These are phyloP conservation scores for Drosophila pseudoananassae DNA, from an alignment of 1,140 invertebrate species.

Conservation along the genomic window DNA sequence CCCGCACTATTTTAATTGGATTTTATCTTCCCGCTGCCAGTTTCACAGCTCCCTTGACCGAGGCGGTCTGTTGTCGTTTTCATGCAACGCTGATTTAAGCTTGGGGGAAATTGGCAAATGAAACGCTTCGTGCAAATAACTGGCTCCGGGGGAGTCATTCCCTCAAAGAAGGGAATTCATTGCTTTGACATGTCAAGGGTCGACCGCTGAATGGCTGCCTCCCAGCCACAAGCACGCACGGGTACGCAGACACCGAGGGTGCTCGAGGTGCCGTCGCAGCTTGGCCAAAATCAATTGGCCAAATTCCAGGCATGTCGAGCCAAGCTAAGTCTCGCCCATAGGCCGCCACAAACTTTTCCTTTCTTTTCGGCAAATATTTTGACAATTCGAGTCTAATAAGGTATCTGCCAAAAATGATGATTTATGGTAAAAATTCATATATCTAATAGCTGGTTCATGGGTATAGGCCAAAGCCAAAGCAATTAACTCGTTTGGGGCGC, in stretches of 20 bases:
- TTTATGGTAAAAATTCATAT: background rate
- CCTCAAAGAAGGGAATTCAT: constrained; percentile 17
- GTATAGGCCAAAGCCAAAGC: constrained; percentile 6
- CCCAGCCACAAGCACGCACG: constrained; percentile 70
- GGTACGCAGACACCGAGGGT: constrained; percentile 19
- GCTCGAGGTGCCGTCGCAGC: background rate
- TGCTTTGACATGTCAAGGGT: constrained; percentile 64
- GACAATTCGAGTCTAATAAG: constrained; percentile 51
- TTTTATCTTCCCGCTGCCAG: constrained; percentile 70
- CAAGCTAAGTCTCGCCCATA: background rate
- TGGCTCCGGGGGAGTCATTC: constrained; percentile 16
- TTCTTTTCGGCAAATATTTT: constrained; percentile 28
- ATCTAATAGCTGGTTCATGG: background rate
- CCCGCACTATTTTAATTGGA: constrained; percentile 74
- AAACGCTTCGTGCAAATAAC: constrained; percentile 75
- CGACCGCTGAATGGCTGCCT: constrained; percentile 46
- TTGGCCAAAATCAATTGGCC: constrained; percentile 64
- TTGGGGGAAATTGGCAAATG: constrained; percentile 72
- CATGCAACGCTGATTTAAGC: constrained; percentile 72
- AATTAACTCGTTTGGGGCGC: constrained; percentile 32
- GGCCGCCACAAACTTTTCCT: background rate
- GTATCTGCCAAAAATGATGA: background rate
- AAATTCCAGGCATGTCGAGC: constrained; percentile 39
- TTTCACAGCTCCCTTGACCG: constrained; percentile 43
- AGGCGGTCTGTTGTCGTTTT: constrained; percentile 53